Evolutionary conservation across 2,888 invertebrate genomes (phyloP).

Genomic region (Luperina testacea): DNA sequence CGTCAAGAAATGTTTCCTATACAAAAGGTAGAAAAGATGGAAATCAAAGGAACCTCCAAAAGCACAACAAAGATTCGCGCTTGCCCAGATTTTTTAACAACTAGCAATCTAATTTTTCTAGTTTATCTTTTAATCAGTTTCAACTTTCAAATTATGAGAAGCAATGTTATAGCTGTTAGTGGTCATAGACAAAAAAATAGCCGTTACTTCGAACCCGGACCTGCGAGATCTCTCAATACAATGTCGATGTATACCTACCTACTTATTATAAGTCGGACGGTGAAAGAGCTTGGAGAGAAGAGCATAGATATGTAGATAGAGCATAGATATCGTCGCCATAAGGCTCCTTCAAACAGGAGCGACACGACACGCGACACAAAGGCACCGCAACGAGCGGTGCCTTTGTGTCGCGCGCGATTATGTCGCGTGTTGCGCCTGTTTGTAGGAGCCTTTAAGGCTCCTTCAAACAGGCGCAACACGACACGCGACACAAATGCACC

Average conservation of each 20-base stretch:
- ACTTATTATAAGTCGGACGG: slow-evolving; percentile 16
- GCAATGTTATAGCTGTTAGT: slow-evolving; percentile 55
- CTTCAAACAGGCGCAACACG: too few species aligned
- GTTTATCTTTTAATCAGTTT: slow-evolving; percentile 64
- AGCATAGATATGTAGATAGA: not conserved
- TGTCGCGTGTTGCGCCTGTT: too few species aligned
- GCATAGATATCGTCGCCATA: not conserved
- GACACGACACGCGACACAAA: too few species aligned
- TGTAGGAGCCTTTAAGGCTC: too few species aligned
- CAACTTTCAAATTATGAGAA: slow-evolving; percentile 62
- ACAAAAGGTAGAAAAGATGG: not conserved
- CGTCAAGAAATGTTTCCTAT: not conserved
- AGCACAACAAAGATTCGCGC: not conserved
- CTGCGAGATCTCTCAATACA: slow-evolving; percentile 35
- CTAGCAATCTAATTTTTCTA: slow-evolving; percentile 55
- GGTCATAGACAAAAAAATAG: slow-evolving; percentile 53
- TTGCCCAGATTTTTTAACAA: slow-evolving; percentile 35
- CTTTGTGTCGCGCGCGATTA: too few species aligned
- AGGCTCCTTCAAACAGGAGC: too few species aligned
- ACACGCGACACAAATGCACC: too few species aligned
- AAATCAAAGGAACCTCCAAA: not conserved
- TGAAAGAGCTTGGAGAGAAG: slow-evolving; percentile 18
- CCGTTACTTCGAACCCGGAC: slow-evolving; percentile 60
- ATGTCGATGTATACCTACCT: slow-evolving; percentile 22
- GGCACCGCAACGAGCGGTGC: too few species aligned